Evolutionary conservation across 2,113 vertebrate species (phyloP).

Genomic region (Rhinoderma darwinii): DNA sequence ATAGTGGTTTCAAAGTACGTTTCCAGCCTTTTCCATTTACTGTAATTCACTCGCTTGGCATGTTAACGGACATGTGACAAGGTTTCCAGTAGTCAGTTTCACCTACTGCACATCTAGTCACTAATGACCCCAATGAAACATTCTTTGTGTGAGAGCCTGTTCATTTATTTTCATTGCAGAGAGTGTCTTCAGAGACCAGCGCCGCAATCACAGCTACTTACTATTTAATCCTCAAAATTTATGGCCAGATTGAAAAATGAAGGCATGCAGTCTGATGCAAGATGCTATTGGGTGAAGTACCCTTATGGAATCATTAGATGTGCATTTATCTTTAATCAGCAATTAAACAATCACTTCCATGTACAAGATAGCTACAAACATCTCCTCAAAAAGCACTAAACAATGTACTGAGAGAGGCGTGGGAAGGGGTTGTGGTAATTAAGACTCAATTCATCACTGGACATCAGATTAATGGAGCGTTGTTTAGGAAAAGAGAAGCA

Average conservation of each 20-base stretch:
- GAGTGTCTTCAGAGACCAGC: constrained; percentile 81
- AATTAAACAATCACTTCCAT: constrained; percentile 84
- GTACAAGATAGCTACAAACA: constrained; percentile 82
- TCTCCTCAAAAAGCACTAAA: constrained; percentile 72
- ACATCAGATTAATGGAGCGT: constrained; percentile 70
- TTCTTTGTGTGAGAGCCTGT: constrained; percentile 84
- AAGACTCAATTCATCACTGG: constrained; percentile 69
- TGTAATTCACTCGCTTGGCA: constrained; percentile 46
- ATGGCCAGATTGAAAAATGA: constrained; percentile 86
- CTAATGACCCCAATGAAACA: constrained; percentile 93
- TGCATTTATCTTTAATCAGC: constrained; percentile 89
- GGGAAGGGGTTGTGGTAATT: constrained; percentile 69
- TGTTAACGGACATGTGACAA: constrained; percentile 69
- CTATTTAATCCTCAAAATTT: constrained; percentile 91
- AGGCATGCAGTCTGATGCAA: constrained; percentile 77
- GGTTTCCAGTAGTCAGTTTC: constrained; percentile 75
- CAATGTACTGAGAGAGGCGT: constrained; percentile 76
- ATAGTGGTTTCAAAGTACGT: neutral
- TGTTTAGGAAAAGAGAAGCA: constrained; percentile 65
- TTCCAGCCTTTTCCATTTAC: constrained; percentile 23
- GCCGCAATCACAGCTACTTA: constrained; percentile 85
- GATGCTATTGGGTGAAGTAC: constrained; percentile 80
- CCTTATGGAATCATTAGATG: constrained; percentile 79
- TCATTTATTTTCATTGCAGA: constrained; percentile 91
- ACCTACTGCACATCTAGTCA: constrained; percentile 75